phyloP scores from a whole-genome alignment of 2,113 vertebrate genomes.

The Ameiurus melas region DNA sequence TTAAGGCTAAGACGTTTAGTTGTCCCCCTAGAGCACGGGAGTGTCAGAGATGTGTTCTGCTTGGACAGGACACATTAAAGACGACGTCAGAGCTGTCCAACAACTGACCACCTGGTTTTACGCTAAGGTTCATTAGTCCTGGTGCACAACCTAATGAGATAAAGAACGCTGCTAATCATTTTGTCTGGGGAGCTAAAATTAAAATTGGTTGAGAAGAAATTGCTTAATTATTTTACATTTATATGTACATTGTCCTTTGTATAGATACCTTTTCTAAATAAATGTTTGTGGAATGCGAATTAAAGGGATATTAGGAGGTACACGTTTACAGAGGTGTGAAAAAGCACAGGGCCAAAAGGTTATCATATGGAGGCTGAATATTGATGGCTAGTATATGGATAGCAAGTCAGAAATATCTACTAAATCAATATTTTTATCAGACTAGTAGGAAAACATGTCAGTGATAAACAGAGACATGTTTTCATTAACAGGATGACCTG shows the following conservation, averaged over 20 bases:
- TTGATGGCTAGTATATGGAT: conserved; percentile 24
- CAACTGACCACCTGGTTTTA: background rate
- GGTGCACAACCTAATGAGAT: background rate
- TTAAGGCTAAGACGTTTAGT: background rate
- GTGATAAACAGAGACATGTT: conserved; percentile 14
- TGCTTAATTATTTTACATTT: conserved; percentile 29
- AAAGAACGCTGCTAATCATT: background rate
- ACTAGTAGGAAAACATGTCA: background rate
- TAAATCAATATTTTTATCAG: conserved; percentile 15
- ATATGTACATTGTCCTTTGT: conserved; percentile 60
- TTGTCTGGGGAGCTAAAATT: background rate
- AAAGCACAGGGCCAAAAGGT: conserved; percentile 68
- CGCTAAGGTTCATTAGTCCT: background rate
- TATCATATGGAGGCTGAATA: conserved; percentile 50
- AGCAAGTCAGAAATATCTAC: conserved; percentile 5
- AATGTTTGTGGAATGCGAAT: conserved; percentile 51
- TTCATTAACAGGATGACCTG: background rate
- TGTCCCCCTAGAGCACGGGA: background rate
- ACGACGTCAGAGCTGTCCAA: background rate
- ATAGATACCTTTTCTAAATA: conserved; percentile 54
- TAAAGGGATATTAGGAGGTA: conserved; percentile 43
- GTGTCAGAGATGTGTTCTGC: background rate
- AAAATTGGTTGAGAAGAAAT: conserved; percentile 18
- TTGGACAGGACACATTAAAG: background rate
- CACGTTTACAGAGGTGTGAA: conserved; percentile 58